Base-by-base conservation (phyloP, 1,140 invertebrate species). In the Drosophila athabasca region DNA sequence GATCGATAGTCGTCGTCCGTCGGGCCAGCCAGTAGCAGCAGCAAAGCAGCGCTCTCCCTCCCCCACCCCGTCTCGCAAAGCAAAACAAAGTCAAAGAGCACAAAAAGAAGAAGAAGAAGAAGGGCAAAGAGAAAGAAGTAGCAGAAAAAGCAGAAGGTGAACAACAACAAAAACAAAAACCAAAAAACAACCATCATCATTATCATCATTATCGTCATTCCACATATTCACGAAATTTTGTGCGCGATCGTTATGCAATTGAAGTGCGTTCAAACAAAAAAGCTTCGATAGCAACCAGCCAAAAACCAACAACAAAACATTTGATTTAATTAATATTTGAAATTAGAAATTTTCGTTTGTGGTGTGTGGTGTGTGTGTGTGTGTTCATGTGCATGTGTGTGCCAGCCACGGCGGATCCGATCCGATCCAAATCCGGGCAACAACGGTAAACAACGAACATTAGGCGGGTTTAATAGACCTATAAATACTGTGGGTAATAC, bases 171-270 rank as follows among this genome's bases (percentile, higher is more conserved):
- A 45, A 54, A 60, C 49, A 59, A 55, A 49, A 53, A 24, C n/a
- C n/a, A n/a, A n/a, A n/a, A n/a, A n/a, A n/a, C 49, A 66, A 29
- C 49, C 29, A 46, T 74, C 62, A 58, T 68, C 62, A 53, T 69
- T 64, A 70, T 53, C 22, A 43, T 43, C 31, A 50, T 51, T 41
- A 45, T 59, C 48, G 29, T 51, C 62, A 45, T 60, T 44, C 26
- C 44, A 31, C 62, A 65, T 50, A 65, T 50, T 43, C 51, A 79
- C 54, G 51, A 79, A 66, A 45, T 65, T 55, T 79, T 71, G 79
- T 74, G 79, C 58, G 62, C 75, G 79, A 62, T 62, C 78, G 83
- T 87, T 87, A 87, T 88, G 83, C 83, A 87, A 87, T 61, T 76
- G 75, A 83, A 87, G 79, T 87, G 83, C 70, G 78, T 87, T 60